Percentiles rank a stretch among this genome's conserved stretches.
Evolutionary conservation across 1,140 invertebrate species (phyloP).

Genomic region (Onthophagus taurus): DNA sequence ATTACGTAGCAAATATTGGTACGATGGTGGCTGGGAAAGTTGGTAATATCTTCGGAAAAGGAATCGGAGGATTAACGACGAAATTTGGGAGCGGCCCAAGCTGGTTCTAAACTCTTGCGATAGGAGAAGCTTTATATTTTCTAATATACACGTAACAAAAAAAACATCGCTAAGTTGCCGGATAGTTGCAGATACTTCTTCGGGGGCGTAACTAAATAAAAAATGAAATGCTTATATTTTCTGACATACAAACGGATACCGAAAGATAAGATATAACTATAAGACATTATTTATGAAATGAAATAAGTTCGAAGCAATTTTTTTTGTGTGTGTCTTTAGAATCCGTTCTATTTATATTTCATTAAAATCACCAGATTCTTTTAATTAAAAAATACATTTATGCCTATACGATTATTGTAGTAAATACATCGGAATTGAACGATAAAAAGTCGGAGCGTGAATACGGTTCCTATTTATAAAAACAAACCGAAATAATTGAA

Average conservation of each 20-base stretch:
- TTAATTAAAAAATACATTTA: too few relatives aligned
- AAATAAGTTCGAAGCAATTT: conserved; percentile 10
- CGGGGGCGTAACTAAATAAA: background rate
- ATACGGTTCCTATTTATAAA: too few relatives aligned
- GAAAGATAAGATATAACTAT: background rate
- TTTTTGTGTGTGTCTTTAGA: background rate
- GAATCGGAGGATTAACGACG: conserved; percentile 69
- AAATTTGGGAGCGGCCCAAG: conserved; percentile 63
- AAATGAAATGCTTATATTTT: conserved; percentile 4
- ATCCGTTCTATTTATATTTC: too few relatives aligned
- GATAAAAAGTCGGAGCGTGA: too few relatives aligned
- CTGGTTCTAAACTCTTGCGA: conserved; percentile 49
- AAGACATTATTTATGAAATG: conserved; percentile 2
- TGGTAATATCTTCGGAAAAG: conserved; percentile 74
- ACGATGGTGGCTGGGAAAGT: conserved; percentile 67
- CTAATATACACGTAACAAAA: conserved; percentile 11
- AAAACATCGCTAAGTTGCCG: background rate
- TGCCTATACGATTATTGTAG: too few relatives aligned
- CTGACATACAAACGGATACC: background rate
- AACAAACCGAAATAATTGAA: too few relatives aligned
- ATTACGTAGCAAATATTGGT: conserved; percentile 54
- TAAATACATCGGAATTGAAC: too few relatives aligned
- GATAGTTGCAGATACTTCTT: background rate
- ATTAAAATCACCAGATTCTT: too few relatives aligned
- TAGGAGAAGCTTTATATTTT: conserved; percentile 20